Conservation (phyloP, 1,140 invertebrate genomes). For the Delia radicum region DNA sequence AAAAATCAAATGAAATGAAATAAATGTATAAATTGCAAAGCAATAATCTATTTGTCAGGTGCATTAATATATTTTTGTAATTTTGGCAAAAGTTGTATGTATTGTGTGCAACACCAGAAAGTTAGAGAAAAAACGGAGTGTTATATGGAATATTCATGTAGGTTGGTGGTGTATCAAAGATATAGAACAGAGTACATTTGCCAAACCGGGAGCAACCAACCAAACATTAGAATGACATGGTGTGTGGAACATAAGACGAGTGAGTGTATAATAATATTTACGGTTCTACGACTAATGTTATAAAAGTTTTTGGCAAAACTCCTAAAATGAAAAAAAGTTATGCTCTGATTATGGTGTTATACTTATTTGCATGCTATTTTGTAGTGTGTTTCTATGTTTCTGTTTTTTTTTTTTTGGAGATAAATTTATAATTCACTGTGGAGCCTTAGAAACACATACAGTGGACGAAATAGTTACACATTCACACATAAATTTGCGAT, state of each 20-base stretch:
- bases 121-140: neutral
- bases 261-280: neutral
- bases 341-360: slow-evolving; percentile 16
- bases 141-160: neutral
- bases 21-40: slow-evolving; percentile 1
- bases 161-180: neutral
- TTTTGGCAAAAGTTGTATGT: slow-evolving; percentile 14
- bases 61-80: slow-evolving; percentile 18
- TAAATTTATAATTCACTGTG: too few species aligned
- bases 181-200: neutral
- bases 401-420: too few species aligned
- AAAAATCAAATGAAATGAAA: neutral
- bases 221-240: neutral
- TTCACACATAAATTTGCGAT: too few species aligned
- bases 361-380: neutral
- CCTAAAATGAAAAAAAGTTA: neutral
- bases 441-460: too few species aligned
- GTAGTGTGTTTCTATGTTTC: neutral
- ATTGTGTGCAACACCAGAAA: neutral
- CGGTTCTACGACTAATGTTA: neutral
- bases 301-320: slow-evolving; percentile 1
- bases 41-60: slow-evolving; percentile 24
- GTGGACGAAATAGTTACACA: too few species aligned
- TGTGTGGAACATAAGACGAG: neutral
- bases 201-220: neutral